Base-by-base conservation (phyloP, 2,797 vertebrate species). In the Syndactyla subalaris region DNA sequence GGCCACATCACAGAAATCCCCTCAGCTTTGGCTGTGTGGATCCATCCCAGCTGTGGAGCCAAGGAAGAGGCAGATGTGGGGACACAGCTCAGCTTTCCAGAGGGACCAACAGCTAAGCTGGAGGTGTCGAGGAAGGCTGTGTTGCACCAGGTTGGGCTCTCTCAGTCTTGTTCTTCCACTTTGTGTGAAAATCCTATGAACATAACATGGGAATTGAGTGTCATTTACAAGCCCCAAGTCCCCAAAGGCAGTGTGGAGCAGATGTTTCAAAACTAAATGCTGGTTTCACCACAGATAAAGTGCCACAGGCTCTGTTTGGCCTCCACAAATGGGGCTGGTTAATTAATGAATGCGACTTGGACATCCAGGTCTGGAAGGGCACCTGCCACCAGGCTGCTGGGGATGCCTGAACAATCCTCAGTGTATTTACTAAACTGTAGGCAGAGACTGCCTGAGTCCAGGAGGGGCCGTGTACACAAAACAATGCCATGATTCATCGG, bases 401-500 rank as follows among this genome's bases (percentile, higher is more conserved):
- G 45, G 79, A 36, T 12, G 34, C 45, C 39, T 38, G 17, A 30
- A 38, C 1, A 20, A 36, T 29, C 48, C 58, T 32, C 26, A 30
- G 30, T 5, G 19, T 54, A 16, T 41, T 16, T 82, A 59, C 32
- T 32, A 8, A 82, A 39, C 10, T 43, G 71, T 6, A 82, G 85
- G 75, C 71, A 88, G 55, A 80, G 59, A 92, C 54, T 87, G 77
- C 46, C 67, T 58, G 22, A 43, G 77, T 1, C 48, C 48, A 27
- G 78, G 73, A 77, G n/a, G 74, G 61, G 62, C 90, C 22, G 0
- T 74, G 68, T 57, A 87, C 75, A 94, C 91, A 89, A 93, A 94
- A 96, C 86, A 91, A 95, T 96, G 73, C 89, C 91, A 74, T 92
- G 90, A 96, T 96, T 97, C 96, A 93, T 68, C 93, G 0, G 27